These are phyloP conservation scores for Meiosimyza decipiens DNA, from an alignment of 2,888 invertebrate genomes.

Conservation along the genomic window DNA sequence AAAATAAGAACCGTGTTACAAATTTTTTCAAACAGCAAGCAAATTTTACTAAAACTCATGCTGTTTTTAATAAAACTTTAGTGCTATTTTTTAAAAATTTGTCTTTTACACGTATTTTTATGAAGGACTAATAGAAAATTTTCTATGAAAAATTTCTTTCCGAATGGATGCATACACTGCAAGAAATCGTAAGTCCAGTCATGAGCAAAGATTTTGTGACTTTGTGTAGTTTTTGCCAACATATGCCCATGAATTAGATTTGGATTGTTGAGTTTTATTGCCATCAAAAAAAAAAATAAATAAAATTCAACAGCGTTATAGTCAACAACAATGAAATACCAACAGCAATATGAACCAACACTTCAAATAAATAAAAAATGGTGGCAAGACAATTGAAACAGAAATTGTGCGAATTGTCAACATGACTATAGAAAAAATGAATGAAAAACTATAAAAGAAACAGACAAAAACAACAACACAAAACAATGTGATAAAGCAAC, in stretches of 20 bases:
- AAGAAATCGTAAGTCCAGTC: too few species aligned
- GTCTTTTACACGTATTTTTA: too few species aligned
- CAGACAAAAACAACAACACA: neutral
- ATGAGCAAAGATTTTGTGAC: too few species aligned
- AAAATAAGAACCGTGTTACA: too few species aligned
- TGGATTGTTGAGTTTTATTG: slow-evolving; percentile 29
- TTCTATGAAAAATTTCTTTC: too few species aligned
- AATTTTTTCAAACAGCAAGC: too few species aligned
- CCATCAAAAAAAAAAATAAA: neutral
- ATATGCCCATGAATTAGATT: slow-evolving; percentile 25
- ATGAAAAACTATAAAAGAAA: neutral
- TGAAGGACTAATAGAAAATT: too few species aligned
- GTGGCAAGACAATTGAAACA: slow-evolving; percentile 15
- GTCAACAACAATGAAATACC: neutral
- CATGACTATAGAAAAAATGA: neutral
- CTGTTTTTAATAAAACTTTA: too few species aligned
- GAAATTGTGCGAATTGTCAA: slow-evolving; percentile 18
- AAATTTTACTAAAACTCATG: too few species aligned
- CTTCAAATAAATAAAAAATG: slow-evolving; percentile 13
- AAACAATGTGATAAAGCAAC: neutral
- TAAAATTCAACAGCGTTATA: slow-evolving; percentile 2
- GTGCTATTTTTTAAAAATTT: too few species aligned
- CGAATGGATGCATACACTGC: too few species aligned
- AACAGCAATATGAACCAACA: neutral
- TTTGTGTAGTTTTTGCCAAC: slow-evolving; percentile 4